phyloP scores from a whole-genome alignment of 2,888 invertebrate genomes.

The Troilus luridus region DNA sequence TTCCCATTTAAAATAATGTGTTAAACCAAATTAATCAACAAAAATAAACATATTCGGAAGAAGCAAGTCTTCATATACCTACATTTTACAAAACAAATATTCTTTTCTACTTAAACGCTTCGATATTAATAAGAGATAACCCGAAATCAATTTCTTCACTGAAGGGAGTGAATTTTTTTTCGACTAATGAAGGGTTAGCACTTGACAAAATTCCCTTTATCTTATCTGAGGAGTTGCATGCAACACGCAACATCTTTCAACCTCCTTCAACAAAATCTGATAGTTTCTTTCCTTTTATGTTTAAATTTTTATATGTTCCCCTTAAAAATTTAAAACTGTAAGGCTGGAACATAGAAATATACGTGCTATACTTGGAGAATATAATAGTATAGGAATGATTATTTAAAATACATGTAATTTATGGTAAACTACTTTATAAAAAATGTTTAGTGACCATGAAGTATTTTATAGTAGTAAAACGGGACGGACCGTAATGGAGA shows the following conservation, averaged over 20 bases:
- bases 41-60: too few species aligned
- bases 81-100: background rate
- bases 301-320: background rate
- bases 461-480: too few species aligned
- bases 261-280: slow-evolving; percentile 16
- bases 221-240: slow-evolving; percentile 56
- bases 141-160: slow-evolving; percentile 34
- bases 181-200: slow-evolving; percentile 53
- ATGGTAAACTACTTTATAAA: too few species aligned
- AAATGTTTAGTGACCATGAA: too few species aligned
- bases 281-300: background rate
- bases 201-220: slow-evolving; percentile 57
- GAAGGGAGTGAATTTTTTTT: background rate
- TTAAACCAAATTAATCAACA: too few species aligned
- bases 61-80: background rate
- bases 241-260: slow-evolving; percentile 44
- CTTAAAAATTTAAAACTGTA: background rate
- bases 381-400: too few species aligned
- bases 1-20: too few species aligned
- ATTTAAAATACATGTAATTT: too few species aligned
- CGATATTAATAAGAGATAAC: background rate
- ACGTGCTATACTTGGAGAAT: too few species aligned
- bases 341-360: too few species aligned
- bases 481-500: too few species aligned
- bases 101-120: background rate